These are phyloP conservation scores for Brachystomella parvula DNA, from an alignment of 1,140 invertebrate genomes.

Conservation along the genomic window DNA sequence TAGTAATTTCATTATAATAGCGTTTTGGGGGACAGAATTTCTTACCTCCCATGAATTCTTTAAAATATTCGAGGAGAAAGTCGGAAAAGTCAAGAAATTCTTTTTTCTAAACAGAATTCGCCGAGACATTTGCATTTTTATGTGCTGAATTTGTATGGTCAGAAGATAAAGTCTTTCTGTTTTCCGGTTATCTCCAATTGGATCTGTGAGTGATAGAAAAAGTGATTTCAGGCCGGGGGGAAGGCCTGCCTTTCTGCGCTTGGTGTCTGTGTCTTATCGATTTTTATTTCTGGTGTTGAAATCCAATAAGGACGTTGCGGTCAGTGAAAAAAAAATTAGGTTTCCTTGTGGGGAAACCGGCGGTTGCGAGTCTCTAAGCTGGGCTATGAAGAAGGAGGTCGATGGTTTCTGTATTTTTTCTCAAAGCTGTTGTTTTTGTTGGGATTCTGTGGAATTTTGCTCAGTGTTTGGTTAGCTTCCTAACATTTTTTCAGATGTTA, in stretches of 20 bases:
- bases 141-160: neutral
- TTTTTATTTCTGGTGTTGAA: neutral
- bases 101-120: neutral
- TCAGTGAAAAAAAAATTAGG: neutral
- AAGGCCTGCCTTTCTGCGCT: neutral
- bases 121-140: neutral
- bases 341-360: neutral
- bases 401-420: neutral
- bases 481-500: neutral
- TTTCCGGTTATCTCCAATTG: neutral
- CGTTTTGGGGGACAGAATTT: neutral
- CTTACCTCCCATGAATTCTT: neutral
- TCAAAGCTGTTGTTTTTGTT: no score
- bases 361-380: no score
- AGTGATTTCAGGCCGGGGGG: neutral
- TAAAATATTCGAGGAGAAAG: neutral
- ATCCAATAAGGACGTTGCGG: neutral
- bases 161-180: neutral
- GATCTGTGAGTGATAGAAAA: neutral
- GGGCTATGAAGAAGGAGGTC: neutral
- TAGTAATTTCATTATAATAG: neutral
- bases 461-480: neutral
- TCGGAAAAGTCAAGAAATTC: neutral
- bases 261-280: constrained; percentile 3
- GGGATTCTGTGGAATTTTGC: neutral